These are phyloP conservation scores for Pteropus rufus DNA, from an alignment of 2,797 vertebrate species.

Conservation along the genomic window DNA sequence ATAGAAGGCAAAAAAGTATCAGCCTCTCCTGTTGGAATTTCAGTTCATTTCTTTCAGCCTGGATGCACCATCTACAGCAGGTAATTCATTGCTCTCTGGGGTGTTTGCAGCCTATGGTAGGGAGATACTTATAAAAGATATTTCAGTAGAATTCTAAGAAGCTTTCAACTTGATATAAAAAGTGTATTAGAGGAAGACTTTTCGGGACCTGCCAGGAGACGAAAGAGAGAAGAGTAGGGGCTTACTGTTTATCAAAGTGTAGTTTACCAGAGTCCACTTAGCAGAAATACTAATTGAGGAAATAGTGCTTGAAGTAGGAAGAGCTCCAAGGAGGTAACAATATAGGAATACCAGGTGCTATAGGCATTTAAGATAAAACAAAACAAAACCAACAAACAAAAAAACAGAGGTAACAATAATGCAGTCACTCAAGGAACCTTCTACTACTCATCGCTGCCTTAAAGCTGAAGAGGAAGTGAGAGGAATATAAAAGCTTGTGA, in stretches of 20 bases:
- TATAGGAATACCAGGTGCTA: not conserved
- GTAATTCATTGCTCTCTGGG: not conserved
- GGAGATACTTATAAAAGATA: not conserved
- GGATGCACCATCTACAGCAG: not conserved
- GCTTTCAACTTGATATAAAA: not conserved
- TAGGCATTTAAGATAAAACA: too few relatives aligned
- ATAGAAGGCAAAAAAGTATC: not conserved
- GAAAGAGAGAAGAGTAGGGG: not conserved
- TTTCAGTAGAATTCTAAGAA: not conserved
- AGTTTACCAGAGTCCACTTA: not conserved
- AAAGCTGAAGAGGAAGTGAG: not conserved
- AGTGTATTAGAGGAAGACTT: not conserved
- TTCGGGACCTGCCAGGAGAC: not conserved
- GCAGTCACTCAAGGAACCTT: not conserved
- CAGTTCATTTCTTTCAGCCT: not conserved
- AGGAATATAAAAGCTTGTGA: not conserved
- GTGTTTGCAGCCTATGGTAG: not conserved
- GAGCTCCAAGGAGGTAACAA: not conserved
- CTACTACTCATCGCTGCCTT: not conserved
- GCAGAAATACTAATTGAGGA: slow-evolving; percentile 2
- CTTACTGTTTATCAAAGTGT: not conserved
- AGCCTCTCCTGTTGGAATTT: not conserved
- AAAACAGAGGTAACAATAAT: not conserved
- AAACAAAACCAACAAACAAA: too few relatives aligned
- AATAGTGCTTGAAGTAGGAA: not conserved